Evolutionary conservation across 2,888 invertebrate species (phyloP).

Genomic region (Perizoma affinitatum): DNA sequence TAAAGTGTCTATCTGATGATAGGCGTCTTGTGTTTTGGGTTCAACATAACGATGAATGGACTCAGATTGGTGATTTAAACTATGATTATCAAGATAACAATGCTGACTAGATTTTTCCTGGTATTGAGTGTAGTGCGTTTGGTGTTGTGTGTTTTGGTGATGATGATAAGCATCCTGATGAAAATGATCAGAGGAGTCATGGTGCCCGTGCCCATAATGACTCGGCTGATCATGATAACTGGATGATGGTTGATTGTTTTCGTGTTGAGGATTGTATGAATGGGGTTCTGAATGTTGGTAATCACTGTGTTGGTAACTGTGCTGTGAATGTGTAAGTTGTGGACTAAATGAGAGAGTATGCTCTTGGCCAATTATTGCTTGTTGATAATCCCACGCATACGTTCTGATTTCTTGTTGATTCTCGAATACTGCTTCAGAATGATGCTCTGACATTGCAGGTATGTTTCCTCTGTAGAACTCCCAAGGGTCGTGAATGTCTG

Average conservation of each 20-base stretch:
- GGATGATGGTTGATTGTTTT: slow-evolving; percentile 30
- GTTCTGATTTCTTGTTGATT: slow-evolving; percentile 62
- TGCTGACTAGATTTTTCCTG: slow-evolving; percentile 38
- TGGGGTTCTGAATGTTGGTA: slow-evolving; percentile 38
- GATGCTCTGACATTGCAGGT: slow-evolving; percentile 54
- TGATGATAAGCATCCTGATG: slow-evolving; percentile 36
- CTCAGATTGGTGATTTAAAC: slow-evolving; percentile 34
- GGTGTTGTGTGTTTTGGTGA: slow-evolving; percentile 27
- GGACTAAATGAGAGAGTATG: slow-evolving; percentile 3
- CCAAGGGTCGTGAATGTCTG: slow-evolving; percentile 88
- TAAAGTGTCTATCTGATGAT: slow-evolving; percentile 33
- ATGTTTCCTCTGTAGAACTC: slow-evolving; percentile 85
- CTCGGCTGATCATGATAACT: slow-evolving; percentile 36
- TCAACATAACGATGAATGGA: slow-evolving; percentile 29
- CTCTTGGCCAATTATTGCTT: slow-evolving; percentile 29
- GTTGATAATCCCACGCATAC: slow-evolving; percentile 65
- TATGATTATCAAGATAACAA: slow-evolving; percentile 33
- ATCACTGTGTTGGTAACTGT: slow-evolving; percentile 39
- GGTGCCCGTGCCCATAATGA: slow-evolving; percentile 36
- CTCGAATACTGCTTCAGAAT: slow-evolving; percentile 44
- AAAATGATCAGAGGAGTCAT: slow-evolving; percentile 35
- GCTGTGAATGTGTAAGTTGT: slow-evolving; percentile 33
- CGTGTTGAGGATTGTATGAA: slow-evolving; percentile 24
- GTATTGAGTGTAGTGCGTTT: slow-evolving; percentile 21
- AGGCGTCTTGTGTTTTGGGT: slow-evolving; percentile 29